A percentile compares a stretch with the other conserved stretches of the same genome.
Evolutionary conservation across 2,888 invertebrate species (phyloP).

Genomic region (Aphidius colemani): DNA sequence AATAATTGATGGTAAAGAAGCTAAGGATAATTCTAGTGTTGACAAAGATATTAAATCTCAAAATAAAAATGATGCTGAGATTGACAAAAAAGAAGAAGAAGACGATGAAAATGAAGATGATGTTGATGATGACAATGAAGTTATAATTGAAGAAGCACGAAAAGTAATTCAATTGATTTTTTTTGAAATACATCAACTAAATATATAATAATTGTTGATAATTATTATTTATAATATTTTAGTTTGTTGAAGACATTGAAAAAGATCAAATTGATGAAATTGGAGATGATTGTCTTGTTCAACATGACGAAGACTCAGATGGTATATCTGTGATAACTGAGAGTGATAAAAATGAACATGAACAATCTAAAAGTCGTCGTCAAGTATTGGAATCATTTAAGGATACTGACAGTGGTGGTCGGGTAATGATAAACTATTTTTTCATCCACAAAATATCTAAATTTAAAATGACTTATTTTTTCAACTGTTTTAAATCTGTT

Average conservation of each 20-base stretch:
- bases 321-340: constrained; percentile 35
- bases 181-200: neutral
- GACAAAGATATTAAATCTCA: neutral
- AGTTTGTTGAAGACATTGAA: constrained; percentile 23
- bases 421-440: too few species aligned
- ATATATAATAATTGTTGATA: neutral
- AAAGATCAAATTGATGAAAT: neutral
- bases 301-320: constrained; percentile 32
- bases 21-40: constrained; percentile 23
- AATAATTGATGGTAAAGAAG: constrained; percentile 28
- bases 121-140: constrained; percentile 21
- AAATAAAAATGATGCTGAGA: constrained; percentile 7
- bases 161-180: constrained; percentile 25
- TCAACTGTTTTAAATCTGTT: too few species aligned
- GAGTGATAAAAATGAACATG: constrained; percentile 24
- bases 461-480: too few species aligned
- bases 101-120: constrained; percentile 13
- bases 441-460: too few species aligned
- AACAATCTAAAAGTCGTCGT: too few species aligned
- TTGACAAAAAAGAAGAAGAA: constrained; percentile 16
- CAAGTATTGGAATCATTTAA: too few species aligned
- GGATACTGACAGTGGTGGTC: too few species aligned
- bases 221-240: constrained; percentile 3
- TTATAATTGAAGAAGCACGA: constrained; percentile 30
- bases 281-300: neutral